Evolutionary conservation across 2,888 invertebrate species (phyloP).

Genomic region (Rotaria magnacalcarata): DNA sequence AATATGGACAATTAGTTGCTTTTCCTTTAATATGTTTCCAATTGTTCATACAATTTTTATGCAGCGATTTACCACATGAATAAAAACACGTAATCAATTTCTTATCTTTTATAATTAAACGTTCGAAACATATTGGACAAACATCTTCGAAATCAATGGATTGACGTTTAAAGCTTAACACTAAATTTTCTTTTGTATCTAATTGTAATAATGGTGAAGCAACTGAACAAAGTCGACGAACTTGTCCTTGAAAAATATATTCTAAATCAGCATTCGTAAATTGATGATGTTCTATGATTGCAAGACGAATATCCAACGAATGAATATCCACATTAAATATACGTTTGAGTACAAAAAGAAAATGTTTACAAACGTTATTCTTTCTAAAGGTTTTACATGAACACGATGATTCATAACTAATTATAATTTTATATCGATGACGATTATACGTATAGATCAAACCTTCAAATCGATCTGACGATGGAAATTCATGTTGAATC

Average conservation of each 20-base stretch:
- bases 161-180: not conserved
- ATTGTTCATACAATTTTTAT: not conserved
- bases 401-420: not conserved
- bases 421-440: not conserved
- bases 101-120: not conserved
- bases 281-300: not conserved
- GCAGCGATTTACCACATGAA: conserved; percentile 3
- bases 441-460: not conserved
- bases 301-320: not conserved
- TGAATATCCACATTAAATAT: not conserved
- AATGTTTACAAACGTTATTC: not conserved
- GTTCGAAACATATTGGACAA: not conserved
- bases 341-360: not conserved
- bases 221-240: not conserved
- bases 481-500: not conserved
- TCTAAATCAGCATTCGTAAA: not conserved
- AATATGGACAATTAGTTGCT: not conserved
- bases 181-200: not conserved
- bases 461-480: not conserved
- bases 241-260: not conserved
- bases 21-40: not conserved
- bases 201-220: not conserved
- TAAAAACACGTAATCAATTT: not conserved
- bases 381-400: not conserved
- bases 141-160: not conserved